phyloP scores from a whole-genome alignment of 2,888 invertebrate species.

The Clostera curtula region DNA sequence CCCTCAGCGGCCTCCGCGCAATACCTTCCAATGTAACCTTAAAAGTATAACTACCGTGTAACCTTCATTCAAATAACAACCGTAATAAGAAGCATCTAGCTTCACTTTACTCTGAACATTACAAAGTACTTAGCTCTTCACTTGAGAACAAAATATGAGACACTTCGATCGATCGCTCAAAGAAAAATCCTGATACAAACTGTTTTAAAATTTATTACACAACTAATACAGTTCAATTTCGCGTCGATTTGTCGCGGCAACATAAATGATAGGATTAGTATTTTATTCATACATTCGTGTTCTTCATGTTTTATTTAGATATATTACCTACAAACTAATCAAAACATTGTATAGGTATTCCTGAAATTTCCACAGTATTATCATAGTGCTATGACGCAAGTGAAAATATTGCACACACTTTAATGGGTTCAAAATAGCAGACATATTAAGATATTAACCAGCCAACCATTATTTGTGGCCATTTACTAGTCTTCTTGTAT shows the following conservation, averaged over 20 bases:
- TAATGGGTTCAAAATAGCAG: conserved; percentile 4
- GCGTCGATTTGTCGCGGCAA: conserved; percentile 10
- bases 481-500: no score
- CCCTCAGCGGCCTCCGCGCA: conserved; percentile 69
- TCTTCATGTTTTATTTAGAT: conserved; percentile 22
- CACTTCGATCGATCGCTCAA: conserved; percentile 41
- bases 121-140: conserved; percentile 8
- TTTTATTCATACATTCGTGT: conserved; percentile 24
- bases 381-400: conserved; percentile 16
- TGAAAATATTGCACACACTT: conserved; percentile 7
- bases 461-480: no score
- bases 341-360: conserved; percentile 19
- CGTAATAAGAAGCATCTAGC: no score
- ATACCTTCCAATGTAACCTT: no score
- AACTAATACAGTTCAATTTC: conserved; percentile 20
- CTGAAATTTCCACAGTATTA: conserved; percentile 15
- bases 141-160: conserved; percentile 18
- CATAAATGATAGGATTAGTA: conserved; percentile 20
- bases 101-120: conserved; percentile 3
- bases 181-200: conserved; percentile 24
- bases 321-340: conserved; percentile 18
- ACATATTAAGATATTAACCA: conserved; percentile 1
- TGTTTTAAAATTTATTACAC: conserved; percentile 28
- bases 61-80: no score
- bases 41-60: no score